Conservation (phyloP, 2,888 invertebrate species). For the Strigamia maritima region DNA sequence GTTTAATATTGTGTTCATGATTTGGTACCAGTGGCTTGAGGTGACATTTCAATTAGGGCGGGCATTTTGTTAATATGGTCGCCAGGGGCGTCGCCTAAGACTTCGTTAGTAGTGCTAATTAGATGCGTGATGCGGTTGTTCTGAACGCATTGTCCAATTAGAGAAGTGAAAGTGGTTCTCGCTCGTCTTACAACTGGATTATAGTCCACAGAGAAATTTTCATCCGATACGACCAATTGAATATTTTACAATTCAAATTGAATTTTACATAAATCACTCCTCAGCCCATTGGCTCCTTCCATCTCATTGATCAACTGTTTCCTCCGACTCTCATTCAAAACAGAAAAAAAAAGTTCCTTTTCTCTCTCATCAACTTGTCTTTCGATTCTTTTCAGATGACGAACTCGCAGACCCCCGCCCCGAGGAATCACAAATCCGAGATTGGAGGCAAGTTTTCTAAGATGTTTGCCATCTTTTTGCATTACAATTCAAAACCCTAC, state of each 20-base stretch:
- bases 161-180: slow-evolving; percentile 27
- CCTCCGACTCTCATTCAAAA: neutral
- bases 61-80: slow-evolving; percentile 24
- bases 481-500: slow-evolving; percentile 27
- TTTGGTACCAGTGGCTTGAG: slow-evolving; percentile 9
- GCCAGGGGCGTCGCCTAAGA: slow-evolving; percentile 29
- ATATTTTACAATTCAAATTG: slow-evolving; percentile 29
- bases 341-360: neutral
- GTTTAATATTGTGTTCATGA: neutral
- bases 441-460: slow-evolving; percentile 27
- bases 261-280: slow-evolving; percentile 29
- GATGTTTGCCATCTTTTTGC: slow-evolving; percentile 29
- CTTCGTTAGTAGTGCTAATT: slow-evolving; percentile 23
- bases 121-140: slow-evolving; percentile 29
- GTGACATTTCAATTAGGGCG: slow-evolving; percentile 27
- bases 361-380: slow-evolving; percentile 25
- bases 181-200: slow-evolving; percentile 29
- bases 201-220: slow-evolving; percentile 25
- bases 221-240: slow-evolving; percentile 29
- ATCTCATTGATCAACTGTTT: slow-evolving; percentile 24
- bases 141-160: slow-evolving; percentile 29
- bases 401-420: slow-evolving; percentile 24
- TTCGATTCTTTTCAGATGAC: slow-evolving; percentile 29
- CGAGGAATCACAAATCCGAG: slow-evolving; percentile 24
- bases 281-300: slow-evolving; percentile 23